Base-by-base conservation (phyloP, 2,888 invertebrate species). In the Ferrisia virgata region DNA sequence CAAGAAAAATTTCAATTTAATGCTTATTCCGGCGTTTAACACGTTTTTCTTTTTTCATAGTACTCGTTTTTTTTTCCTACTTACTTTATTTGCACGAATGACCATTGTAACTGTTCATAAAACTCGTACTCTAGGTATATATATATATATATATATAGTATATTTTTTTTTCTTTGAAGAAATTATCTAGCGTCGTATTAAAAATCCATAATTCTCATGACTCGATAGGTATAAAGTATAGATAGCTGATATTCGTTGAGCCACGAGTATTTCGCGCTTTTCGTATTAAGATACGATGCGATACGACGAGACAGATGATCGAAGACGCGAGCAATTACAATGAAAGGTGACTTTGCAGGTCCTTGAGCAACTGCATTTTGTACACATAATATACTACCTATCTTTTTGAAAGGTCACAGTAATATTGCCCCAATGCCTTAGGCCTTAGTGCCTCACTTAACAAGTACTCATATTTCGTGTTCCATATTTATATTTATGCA, bases 21-120 rank as follows among this genome's bases (percentile, higher is more conserved):
- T 64, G 64, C 31, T 64, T 64, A 64, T 64, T 64, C 64, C 64
- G 64, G 25, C 25, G 64, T 64, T 64, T 64, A 64, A 64, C 64
- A 64, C 64, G 25, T 64, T 64, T 64, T 64, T 64, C 31, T 64
- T 47, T 47, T 47, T 47, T 47, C 47, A 47, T n/a, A 47, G 18
- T 47, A 5, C 47, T 47, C 3, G n/a, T 47, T 40, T 40, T 40
- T 47, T 47, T 36, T 36, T 8, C 8, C 36, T 47, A n/a, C n/a
- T 18, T 47, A 47, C 47, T 47, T 64, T 31, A 64, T 31, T 64
- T 64, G 64, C 64, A 64, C 64, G 64, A 64, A 64, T 64, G 64
- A 64, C 64, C 31, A 64, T 64, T 25, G 64, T 47, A 47, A 47
- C 47, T 47, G 47, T 47, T 47, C 47, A 47, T 47, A 47, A n/a